These are phyloP conservation scores for Malurus cyaneus DNA, from an alignment of 2,113 vertebrate genomes.

Conservation along the genomic window DNA sequence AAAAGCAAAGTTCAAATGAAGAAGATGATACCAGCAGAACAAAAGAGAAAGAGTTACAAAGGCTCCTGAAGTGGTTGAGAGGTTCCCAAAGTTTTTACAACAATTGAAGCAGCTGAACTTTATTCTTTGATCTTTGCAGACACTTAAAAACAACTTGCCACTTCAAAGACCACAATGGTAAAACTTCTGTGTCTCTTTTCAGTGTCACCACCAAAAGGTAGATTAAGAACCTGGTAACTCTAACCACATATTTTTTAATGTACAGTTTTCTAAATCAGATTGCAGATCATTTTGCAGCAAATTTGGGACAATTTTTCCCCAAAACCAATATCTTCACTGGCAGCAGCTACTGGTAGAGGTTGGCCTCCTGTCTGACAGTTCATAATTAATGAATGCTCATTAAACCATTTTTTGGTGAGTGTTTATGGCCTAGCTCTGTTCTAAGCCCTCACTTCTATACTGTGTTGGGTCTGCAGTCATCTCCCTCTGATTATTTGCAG, in stretches of 20 bases:
- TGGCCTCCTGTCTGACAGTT: neutral
- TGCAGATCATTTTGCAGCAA: neutral
- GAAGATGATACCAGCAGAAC: neutral
- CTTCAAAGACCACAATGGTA: neutral
- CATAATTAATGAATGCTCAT: neutral
- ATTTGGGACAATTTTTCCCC: neutral
- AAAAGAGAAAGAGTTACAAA: neutral
- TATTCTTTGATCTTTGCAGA: constrained; percentile 28
- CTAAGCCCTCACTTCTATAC: neutral
- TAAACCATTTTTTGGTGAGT: neutral
- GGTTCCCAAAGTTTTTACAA: neutral
- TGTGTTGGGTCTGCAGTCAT: neutral
- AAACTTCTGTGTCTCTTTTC: constrained; percentile 3
- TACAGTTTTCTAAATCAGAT: neutral
- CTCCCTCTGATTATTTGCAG: neutral
- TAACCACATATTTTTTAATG: neutral
- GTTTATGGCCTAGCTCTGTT: neutral
- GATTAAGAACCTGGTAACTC: neutral
- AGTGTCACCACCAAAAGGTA: neutral
- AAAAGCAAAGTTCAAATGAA: constrained; percentile 35
- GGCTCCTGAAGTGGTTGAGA: constrained; percentile 18
- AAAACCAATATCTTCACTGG: neutral
- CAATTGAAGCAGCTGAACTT: neutral
- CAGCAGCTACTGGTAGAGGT: neutral
- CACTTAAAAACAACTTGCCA: constrained; percentile 2